Conservation (phyloP, 2,113 vertebrate genomes). For the Eulemur macaco region DNA sequence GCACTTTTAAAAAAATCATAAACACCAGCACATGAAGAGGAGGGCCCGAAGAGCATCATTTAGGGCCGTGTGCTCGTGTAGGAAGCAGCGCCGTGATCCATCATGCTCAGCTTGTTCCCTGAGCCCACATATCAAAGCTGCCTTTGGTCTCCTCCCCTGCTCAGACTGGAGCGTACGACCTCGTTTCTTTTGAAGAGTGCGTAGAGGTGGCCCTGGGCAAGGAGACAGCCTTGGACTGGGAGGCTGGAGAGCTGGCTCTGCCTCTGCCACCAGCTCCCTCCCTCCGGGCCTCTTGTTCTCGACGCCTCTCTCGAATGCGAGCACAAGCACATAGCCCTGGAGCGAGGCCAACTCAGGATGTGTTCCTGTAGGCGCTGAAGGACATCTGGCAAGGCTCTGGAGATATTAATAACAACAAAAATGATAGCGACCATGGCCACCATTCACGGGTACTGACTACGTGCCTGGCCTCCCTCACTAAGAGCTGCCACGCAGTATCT, state of each 20-base stretch:
- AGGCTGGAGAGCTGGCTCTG: fast-evolving
- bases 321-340: fast-evolving
- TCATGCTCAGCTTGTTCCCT: not conserved
- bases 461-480: fast-evolving
- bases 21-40: constrained; percentile 65
- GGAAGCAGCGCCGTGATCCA: fast-evolving
- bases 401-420: fast-evolving
- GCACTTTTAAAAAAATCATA: not conserved
- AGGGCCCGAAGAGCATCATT: constrained; percentile 9
- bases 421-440: fast-evolving
- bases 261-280: fast-evolving
- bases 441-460: fast-evolving
- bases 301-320: not conserved
- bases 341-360: fast-evolving
- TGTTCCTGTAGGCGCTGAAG: not conserved
- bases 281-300: not conserved
- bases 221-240: fast-evolving
- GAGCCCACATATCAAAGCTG: not conserved
- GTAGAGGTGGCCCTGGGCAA: not conserved
- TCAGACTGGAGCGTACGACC: not conserved
- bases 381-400: not conserved
- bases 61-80: not conserved
- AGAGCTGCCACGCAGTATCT: fast-evolving
- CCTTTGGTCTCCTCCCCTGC: not conserved
- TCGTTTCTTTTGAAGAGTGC: not conserved